Evolutionary conservation across 2,797 vertebrate genomes (phyloP), one percentile per base, ranked within the genome.

Genomic region (Lepus townsendii): DNA sequence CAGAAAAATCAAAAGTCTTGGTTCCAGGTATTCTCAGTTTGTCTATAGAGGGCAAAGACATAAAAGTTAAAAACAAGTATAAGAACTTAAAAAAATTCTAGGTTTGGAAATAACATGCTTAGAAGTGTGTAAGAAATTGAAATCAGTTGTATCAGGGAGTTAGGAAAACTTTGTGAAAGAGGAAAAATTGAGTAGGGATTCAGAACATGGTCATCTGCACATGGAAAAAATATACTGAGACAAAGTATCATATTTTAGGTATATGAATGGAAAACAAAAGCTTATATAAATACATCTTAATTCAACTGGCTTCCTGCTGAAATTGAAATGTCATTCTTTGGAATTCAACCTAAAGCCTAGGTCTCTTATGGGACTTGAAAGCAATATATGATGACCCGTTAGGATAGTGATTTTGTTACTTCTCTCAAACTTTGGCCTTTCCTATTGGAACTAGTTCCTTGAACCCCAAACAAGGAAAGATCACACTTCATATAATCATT

Each of bases 331-430:
- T 5, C 50, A 30, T 75, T 80, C 47, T 79, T 83, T 80, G 19
- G 32, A 87, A 79, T 47, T 90, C 75, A 79, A 8, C 27, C 14
- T 68, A 65, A 60, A 75, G 19, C 12, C 69, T 57, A 11, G n/a
- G 47, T 27, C 7, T 84, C 65, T 6, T 83, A 8, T 85, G 17
- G 20, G 30, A 52, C 32, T 22, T 80, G 54, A 7, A 78, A 14
- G 47, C 32, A 26, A 77, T 14, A 20, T 10, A 47, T 47, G 26
- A 35, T 78, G 13, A 22, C 24, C 13, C 16, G 11, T 12, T 32
- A 77, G 4, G 5, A 0, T 73, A 0, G 1, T 1, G 0, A 47
- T 69, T 83, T 76, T 62, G 11, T 4, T 54, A 2, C 14, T 52
- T 66, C 66, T 76, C 17, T 86, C n/a, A 42, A 75, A 69, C 6